Base-by-base conservation (phyloP, 2,113 vertebrate species). In the Columba livia region DNA sequence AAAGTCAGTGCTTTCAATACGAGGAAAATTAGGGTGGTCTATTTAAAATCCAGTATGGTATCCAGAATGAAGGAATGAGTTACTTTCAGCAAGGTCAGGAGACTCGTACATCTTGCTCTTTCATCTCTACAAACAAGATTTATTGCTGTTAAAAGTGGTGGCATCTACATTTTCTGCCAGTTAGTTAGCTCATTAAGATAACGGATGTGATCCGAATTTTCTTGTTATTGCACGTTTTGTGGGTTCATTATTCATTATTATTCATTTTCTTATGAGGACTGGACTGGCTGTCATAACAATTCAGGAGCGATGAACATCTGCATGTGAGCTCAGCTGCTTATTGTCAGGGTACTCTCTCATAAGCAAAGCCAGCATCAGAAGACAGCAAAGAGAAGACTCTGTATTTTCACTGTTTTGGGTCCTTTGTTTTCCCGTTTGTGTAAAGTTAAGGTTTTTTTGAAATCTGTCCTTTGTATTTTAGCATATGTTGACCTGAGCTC, bases 51-150 rank as follows among this genome's bases (percentile, higher is more conserved):
- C 73, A 65, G 5, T 70, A 24, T 24, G 4, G 2, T 32, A 67
- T 17, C 62, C 16, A 67, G 64, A 85, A 88, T 17, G 19, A 77
- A 93, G 29, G n/a, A 84, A 80, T 9, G 8, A 84, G 7, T 71
- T 88, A 51, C 13, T 86, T 81, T 69, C 57, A 79, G 17, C 48
- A 87, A 74, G 34, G 56, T 82, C 42, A 65, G 57, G 57, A 87
- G 48, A 32, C 32, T 71, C 0, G 0, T 16, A 48, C 1, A 0
- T 53, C 29, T 34, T 79, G 15, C 29, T 50, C 57, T 81, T 81
- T 93, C 72, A 64, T 60, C 26, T 60, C 38, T 51, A 31, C 38
- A 53, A 58, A 56, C 7, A 67, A 64, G 38, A 79, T 87, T 56
- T 94, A 81, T 61, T 87, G n/a, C 42, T 38, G 14, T 40, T 69